phyloP scores from a whole-genome alignment of 2,797 vertebrate genomes.

The Takifugu ocellatus region DNA sequence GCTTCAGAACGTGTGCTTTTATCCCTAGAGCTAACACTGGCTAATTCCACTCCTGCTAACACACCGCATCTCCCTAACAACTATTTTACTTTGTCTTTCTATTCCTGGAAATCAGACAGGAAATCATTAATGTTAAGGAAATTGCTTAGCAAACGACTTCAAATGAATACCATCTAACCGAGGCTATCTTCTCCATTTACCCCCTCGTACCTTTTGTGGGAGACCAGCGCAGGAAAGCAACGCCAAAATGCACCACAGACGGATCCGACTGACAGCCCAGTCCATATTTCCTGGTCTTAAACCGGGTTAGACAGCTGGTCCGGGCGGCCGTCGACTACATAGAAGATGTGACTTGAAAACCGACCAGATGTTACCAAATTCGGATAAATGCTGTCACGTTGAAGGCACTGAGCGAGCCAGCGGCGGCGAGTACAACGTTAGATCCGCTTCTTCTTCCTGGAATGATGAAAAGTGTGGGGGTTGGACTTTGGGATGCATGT shows the following conservation, averaged over 20 bases:
- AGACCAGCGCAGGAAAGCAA: conserved; percentile 60
- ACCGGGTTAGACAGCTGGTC: conserved; percentile 45
- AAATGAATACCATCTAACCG: conserved; percentile 13
- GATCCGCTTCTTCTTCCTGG: conserved; percentile 68
- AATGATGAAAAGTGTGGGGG: conserved; percentile 54
- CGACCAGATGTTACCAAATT: conserved; percentile 7
- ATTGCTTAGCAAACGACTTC: not conserved
- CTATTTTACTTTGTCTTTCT: too few species aligned
- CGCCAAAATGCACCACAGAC: conserved; percentile 67
- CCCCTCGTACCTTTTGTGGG: conserved; percentile 68
- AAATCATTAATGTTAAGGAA: not conserved
- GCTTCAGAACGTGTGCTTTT: not conserved
- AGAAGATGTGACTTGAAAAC: conserved; percentile 25
- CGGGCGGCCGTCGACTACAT: conserved; percentile 52
- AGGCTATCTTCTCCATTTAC: conserved; percentile 38
- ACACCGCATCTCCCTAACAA: not conserved
- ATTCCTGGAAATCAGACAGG: too few species aligned
- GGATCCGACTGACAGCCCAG: conserved; percentile 70
- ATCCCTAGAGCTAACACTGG: conserved; percentile 18
- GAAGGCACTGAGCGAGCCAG: conserved; percentile 4
- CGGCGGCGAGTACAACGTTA: conserved; percentile 4
- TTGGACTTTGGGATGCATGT: conserved; percentile 54
- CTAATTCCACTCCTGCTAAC: conserved; percentile 13
- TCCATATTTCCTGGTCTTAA: conserved; percentile 64
- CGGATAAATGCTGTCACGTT: conserved; percentile 1